Base-by-base conservation (phyloP, 1,140 invertebrate genomes). In the Pygmarrhopalites habei region DNA sequence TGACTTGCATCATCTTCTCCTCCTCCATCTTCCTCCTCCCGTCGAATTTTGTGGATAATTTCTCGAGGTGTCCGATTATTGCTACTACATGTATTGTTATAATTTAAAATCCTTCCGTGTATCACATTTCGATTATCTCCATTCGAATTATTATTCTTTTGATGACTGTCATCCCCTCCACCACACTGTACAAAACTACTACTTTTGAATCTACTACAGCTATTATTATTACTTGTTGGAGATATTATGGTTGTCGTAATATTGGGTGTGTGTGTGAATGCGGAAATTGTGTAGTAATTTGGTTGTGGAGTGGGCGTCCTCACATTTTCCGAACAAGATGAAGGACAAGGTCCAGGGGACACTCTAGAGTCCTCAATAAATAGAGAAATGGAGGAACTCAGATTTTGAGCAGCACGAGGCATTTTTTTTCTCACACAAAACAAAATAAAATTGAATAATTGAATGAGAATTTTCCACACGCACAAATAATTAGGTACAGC, bases 311-410 rank as follows among this genome's bases (percentile, higher is more conserved):
- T n/a, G 39, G 49, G 46, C 26, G 41, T 44, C 25, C 43, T 17
- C 47, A 53, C n/a, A 30, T 35, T 47, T 29, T 23, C 44, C 28
- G 60, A 25, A 26, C 15, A 35, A 15, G 32, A 35, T 15, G 5
- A 5, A 35, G 32, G 44, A 60, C 65, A 60, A 63, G 63, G 0
- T 57, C 61, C 25, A 67, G 57, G 29, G 65, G 65, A 46, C 15
- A 67, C 57, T 43, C 65, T 55, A 5, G 57, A 60, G 46, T 67
- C 65, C 56, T 67, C 65, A 32, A 67, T 67, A 47, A 67, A 67
- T 60, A 67, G 60, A 25, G 61, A 63, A 25, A 67, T 58, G 19
- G 65, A 67, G 23, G 65, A 67, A 32, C 61, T 59, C 14, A 64
- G 55, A 35, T 58, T 56, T 19, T 29, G 44, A 7, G 35, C n/a